Base-by-base conservation (phyloP, 2,113 vertebrate species). In the Campylorhamphus procurvoides region DNA sequence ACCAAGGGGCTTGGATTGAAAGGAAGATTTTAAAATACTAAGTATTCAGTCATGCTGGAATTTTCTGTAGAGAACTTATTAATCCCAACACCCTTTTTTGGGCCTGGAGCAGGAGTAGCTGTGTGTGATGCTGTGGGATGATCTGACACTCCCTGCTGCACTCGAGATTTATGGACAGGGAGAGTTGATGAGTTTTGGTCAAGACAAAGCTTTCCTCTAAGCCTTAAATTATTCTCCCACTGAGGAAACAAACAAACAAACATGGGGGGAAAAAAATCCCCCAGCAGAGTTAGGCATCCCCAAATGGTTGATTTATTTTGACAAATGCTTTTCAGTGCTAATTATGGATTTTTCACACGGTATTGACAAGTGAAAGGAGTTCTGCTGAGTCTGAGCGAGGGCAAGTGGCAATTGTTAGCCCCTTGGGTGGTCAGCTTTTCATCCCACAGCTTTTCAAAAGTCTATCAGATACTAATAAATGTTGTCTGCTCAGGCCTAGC, bases 191-290 rank as follows among this genome's bases (percentile, higher is more conserved):
- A 71, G 40, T 78, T 83, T 90, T 69, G 16, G 29, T 74, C 55
- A 80, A 74, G 12, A 40, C 29, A 86, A 84, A 84, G 22, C 8
- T 50, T 92, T 80, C 18, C 33, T 74, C 39, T 75, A 25, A 71
- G 80, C 40, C 66, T 84, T 78, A 67, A 84, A 89, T 84, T 39
- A 81, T 81, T 46, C 22, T 94, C 84, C 69, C n/a, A 71, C 68
- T 64, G 64, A 93, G 60, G 52, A 91, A 84, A 81, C 10, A 83
- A 94, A 81, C 10, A 83, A 94, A 84, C 40, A 90, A 76, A 86
- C 50, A 42, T 11, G 12, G 18, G 19, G 18, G 24, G 18, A 37
- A 19, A 7, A 14, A 35, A 16, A 67, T 55, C 19, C 2, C 0
- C 8, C 24, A 29, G 7, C 16, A 63, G 58, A 46, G 8, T 71